These are phyloP conservation scores for Nomia melanderi DNA, from an alignment of 1,140 invertebrate species.

Conservation along the genomic window DNA sequence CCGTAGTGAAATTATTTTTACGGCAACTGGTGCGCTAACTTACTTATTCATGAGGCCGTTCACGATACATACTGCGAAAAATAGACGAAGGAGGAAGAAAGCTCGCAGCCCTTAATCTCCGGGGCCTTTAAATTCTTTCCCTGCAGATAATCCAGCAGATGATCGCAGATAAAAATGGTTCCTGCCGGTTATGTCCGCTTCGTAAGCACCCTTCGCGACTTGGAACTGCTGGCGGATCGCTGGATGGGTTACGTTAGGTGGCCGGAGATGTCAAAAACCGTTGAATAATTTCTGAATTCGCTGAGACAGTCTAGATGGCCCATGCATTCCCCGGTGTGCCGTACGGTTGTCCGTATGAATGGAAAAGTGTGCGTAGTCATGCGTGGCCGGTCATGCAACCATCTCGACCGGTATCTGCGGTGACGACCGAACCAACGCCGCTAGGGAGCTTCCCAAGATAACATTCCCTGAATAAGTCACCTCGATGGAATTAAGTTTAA, in stretches of 20 bases:
- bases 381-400: not conserved
- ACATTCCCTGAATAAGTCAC: slow-evolving; percentile 64
- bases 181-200: not conserved
- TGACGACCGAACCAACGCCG: not conserved
- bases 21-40: not conserved
- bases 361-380: slow-evolving; percentile 10
- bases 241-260: not conserved
- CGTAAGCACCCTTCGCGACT: not conserved
- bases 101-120: slow-evolving; percentile 13
- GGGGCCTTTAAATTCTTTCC: slow-evolving; percentile 35
- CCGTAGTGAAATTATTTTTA: no score
- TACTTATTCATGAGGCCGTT: slow-evolving; percentile 40
- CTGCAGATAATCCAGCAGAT: slow-evolving; percentile 34
- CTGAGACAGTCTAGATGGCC: not conserved
- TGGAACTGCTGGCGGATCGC: not conserved
- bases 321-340: slow-evolving; percentile 16
- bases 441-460: slow-evolving; percentile 36
- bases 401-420: not conserved
- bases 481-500: slow-evolving; percentile 68
- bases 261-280: slow-evolving; percentile 45
- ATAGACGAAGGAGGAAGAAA: not conserved
- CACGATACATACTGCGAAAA: not conserved
- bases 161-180: slow-evolving; percentile 50
- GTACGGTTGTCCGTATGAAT: slow-evolving; percentile 28
- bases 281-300: slow-evolving; percentile 59